Conservation (phyloP, 2,797 vertebrate species). For the Etheostoma perlongum region DNA sequence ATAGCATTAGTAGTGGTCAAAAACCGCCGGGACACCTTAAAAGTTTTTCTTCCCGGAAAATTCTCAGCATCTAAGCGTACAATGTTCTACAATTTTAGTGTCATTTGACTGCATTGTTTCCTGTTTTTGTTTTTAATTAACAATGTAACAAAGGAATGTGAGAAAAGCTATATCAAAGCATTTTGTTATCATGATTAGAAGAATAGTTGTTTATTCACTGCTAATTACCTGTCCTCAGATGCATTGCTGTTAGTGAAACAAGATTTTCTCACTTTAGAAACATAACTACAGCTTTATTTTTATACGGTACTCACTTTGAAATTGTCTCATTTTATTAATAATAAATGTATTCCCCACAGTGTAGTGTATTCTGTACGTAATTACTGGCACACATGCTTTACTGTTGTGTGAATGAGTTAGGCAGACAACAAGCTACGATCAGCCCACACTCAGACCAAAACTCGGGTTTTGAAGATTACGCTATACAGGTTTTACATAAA, state of each 20-base stretch:
- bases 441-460: neutral
- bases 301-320: conserved; percentile 38
- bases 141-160: neutral
- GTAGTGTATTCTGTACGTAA: conserved; percentile 24
- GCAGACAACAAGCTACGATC: neutral
- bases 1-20: neutral
- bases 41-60: neutral
- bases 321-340: conserved; percentile 44
- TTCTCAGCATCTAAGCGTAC: neutral
- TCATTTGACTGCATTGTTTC: conserved; percentile 28
- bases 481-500: neutral
- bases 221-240: conserved; percentile 1
- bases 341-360: conserved; percentile 58
- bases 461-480: neutral
- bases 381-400: neutral
- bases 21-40: conserved; percentile 22
- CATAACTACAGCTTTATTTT: conserved; percentile 45
- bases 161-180: neutral
- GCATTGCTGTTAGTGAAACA: conserved; percentile 17
- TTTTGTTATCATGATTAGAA: conserved; percentile 21
- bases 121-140: conserved; percentile 55
- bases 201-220: neutral
- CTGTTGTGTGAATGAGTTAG: conserved; percentile 4
- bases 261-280: conserved; percentile 20
- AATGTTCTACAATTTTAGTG: neutral